phyloP scores from a whole-genome alignment of 2,888 invertebrate genomes.

The Arctia plantaginis region DNA sequence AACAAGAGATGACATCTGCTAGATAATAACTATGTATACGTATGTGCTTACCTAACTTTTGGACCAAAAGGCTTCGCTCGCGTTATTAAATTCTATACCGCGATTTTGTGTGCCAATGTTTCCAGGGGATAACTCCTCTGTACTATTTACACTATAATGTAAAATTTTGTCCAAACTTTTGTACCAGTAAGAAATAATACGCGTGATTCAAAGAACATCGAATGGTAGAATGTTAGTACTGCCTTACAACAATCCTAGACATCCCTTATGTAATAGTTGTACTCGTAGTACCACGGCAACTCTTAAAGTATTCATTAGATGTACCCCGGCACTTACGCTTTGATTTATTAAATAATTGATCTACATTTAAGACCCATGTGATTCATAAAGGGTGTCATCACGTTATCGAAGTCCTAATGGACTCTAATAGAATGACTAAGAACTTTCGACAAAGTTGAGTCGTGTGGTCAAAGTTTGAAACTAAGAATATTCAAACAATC shows the following conservation, averaged over 20 bases:
- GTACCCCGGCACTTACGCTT: background rate
- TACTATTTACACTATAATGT: no score
- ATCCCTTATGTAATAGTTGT: background rate
- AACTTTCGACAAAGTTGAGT: background rate
- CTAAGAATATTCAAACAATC: no score
- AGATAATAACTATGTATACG: no score
- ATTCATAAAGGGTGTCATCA: conserved; percentile 28
- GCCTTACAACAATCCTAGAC: background rate
- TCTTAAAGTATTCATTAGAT: background rate
- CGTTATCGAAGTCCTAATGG: conserved; percentile 31
- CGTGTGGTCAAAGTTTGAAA: background rate
- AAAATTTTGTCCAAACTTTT: background rate
- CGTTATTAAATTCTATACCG: no score
- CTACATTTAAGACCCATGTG: conserved; percentile 37
- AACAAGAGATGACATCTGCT: no score
- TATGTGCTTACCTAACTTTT: no score
- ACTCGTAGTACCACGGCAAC: background rate
- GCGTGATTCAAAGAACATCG: background rate
- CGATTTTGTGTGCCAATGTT: no score
- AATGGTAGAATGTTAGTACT: background rate
- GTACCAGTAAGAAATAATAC: no score
- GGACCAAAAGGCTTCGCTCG: no score
- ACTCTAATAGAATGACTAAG: conserved; percentile 17
- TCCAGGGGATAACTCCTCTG: no score
- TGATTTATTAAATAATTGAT: conserved; percentile 50